A percentile compares a stretch with the other conserved stretches of the same genome.
phyloP scores from a whole-genome alignment of 2,888 invertebrate genomes.

The Lamellibrachia columna region DNA sequence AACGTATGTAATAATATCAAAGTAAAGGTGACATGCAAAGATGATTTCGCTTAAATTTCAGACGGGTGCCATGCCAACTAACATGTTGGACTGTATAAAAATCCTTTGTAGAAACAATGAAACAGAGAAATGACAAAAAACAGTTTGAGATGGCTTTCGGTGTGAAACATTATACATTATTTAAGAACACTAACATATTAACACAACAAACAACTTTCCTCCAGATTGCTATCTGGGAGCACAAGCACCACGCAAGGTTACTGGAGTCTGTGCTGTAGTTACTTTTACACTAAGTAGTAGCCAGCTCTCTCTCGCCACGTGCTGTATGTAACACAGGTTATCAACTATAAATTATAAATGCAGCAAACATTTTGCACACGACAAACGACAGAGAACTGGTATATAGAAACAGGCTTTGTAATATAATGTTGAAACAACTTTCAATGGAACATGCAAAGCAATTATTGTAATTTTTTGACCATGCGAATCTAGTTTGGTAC shows the following conservation, averaged over 20 bases:
- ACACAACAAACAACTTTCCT: not conserved
- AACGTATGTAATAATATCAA: not conserved
- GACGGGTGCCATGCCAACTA: not conserved
- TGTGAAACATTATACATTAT: not conserved
- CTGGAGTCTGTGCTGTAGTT: not conserved
- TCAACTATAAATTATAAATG: not conserved
- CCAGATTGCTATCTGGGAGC: not conserved
- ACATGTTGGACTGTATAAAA: not conserved
- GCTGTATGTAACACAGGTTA: not conserved
- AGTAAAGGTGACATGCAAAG: conserved; percentile 4
- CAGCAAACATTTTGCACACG: not conserved
- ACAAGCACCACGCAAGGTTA: not conserved
- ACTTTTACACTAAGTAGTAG: not conserved
- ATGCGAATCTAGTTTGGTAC: not conserved
- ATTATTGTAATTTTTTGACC: not conserved
- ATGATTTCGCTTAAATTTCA: not conserved
- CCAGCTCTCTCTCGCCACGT: not conserved
- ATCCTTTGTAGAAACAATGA: not conserved
- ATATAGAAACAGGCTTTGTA: not conserved
- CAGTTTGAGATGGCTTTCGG: not conserved
- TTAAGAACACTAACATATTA: not conserved
- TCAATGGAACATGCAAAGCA: not conserved
- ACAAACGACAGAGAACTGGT: not conserved
- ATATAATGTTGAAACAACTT: not conserved
- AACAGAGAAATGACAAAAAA: not conserved